Evolutionary conservation across 2,797 vertebrate species (phyloP), one percentile per base, ranked within the genome.

Genomic region (Peromyscus aztecus): DNA sequence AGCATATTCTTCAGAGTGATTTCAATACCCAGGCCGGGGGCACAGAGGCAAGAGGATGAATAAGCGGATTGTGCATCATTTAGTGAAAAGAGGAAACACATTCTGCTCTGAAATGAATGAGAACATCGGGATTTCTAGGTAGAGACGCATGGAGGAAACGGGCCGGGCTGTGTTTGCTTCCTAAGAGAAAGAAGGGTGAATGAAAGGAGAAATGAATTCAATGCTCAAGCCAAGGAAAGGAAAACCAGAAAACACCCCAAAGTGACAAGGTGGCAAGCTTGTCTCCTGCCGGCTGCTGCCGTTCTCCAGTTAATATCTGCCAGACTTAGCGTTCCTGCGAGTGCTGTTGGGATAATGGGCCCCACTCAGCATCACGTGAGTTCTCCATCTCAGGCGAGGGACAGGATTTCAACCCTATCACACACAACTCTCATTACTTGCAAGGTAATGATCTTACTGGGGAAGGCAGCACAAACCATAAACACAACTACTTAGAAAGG

Each of bases 301-400:
- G 90, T 46, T 95, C 97, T 71, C 4, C 57, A 95, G 97, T 95
- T 97, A 95, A 93, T 96, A 93, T 97, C 94, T 97, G 97, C 97
- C 97, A 98, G 97, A 95, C 97, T 92, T 87, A 82, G 97, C 97
- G 91, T 96, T 97, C 97, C 97, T 95, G 85, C 1, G 90, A 81
- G 90, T 43, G 92, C 94, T 6, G 40, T 80, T 97, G 95, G 96
- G 96, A 95, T 94, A 91, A 97, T 34, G 78, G 95, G 95, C 96
- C 94, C 97, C 71, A 40, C 90, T 93, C 82, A 27, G 90, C 67
- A 31, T 95, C 97, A 97, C 96, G 59, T 96, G 97, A 80, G 67
- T 24, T 87, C 95, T 89, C 89, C 92, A 90, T 91, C 97, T 83
- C 97, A 84, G 97, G 84, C 14, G 4, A 93, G 90, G 95, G 94